Base-by-base conservation (phyloP, 1,140 invertebrate species). In the Macrobrachium rosenbergii region DNA sequence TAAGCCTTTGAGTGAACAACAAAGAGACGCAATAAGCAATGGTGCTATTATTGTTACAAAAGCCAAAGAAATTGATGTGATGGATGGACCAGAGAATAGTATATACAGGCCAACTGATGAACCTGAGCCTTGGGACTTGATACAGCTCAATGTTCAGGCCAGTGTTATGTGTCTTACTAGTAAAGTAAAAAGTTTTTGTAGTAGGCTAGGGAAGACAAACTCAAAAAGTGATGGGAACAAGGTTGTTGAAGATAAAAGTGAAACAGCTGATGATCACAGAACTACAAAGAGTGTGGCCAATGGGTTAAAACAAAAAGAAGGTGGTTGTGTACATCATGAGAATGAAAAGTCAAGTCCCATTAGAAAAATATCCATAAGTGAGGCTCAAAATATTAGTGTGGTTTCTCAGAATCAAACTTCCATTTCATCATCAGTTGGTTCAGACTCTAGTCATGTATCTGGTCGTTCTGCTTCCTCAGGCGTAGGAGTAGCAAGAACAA, bases 61-160 rank as follows among this genome's bases (percentile, higher is more conserved):
- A 21, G n/a, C 75, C 60, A 87, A 87, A 87, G 87, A 90, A 58
- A 73, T 83, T 59, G 82, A 83, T 79, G 84, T 87, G 45, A 83
- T 82, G 81, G 86, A 89, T 58, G 67, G 21, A 37, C 77, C 73
- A 19, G 96, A 95, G 28, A 95, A 95, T 0, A 96, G 96, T 92
- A 96, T 96, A 91, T 96, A 96, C 91, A 94, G 96, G 87, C 95
- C 95, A 0, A 95, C 95, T 0, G 96, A 96, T 90, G 96, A 97
- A 91, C 96, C 96, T 1, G 96, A 98, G 91, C 96, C 96, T 0
- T 96, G 96, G 94, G 97, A 98, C 91, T 93, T 98, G 67, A 97
- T 96, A 0, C 95, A 97, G 90, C 91, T 98, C 19, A 98, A 98
- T 90, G 96, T 97, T 52, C 96, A 98, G 92, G 96, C 96, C 0